Evolutionary conservation across 1,140 invertebrate species (phyloP).

Genomic region (Cydia pomonella): DNA sequence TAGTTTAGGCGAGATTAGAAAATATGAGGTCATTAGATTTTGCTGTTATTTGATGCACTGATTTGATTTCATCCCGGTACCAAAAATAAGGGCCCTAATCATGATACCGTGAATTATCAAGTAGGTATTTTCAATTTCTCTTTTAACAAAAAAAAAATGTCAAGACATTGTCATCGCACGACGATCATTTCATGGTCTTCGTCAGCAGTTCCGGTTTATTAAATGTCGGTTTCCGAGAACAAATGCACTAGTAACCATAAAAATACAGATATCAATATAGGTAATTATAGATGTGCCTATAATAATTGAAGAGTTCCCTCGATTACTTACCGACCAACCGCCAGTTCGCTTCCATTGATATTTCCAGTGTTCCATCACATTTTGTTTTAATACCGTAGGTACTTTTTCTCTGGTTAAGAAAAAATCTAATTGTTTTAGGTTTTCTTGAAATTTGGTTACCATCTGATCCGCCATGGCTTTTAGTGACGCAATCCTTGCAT

Average conservation of each 20-base stretch:
- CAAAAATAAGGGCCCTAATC: no score
- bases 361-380: slow-evolving; percentile 70
- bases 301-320: no score
- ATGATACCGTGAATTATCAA: no score
- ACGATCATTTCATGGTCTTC: no score
- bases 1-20: slow-evolving; percentile 9
- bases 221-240: no score
- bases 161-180: no score
- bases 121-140: no score
- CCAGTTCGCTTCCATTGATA: slow-evolving; percentile 78
- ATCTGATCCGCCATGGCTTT: slow-evolving; percentile 73
- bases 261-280: no score
- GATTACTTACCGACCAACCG: slow-evolving; percentile 68
- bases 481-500: slow-evolving; percentile 71
- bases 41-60: neutral
- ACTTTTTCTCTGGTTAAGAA: slow-evolving; percentile 74
- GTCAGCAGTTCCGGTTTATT: no score
- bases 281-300: no score
- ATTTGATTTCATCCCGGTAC: neutral
- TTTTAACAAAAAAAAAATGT: no score
- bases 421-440: slow-evolving; percentile 70
- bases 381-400: slow-evolving; percentile 57
- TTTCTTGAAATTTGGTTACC: slow-evolving; percentile 72
- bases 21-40: neutral
- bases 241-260: no score